Base-by-base conservation (phyloP, 64 coral and sea anemone genomes). In the Dendronephthya gigantea region DNA sequence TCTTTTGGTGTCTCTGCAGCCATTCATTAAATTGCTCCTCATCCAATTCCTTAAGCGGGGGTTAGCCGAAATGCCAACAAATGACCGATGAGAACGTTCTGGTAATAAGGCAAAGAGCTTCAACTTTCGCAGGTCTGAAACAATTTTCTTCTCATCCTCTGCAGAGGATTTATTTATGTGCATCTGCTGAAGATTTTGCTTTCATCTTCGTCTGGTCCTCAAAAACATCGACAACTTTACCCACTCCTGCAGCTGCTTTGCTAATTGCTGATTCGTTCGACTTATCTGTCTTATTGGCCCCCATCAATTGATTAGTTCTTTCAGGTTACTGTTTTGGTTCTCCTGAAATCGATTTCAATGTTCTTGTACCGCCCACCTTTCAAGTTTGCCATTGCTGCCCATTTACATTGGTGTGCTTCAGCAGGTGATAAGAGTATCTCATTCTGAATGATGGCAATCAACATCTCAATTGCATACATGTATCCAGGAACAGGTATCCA, bases 331-430 rank as follows among this genome's bases (percentile, higher is more conserved):
- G 32, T 92, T 92, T 31, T 49, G 0, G 65, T 88, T 92, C 19
- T 92, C 86, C 49, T 81, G 86, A 92, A 31, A 30, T 91, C 90
- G 48, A 83, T 87, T 16, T 91, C 90, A n/a, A 91, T 87, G 39
- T 87, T 91, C 30, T 74, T 91, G 33, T 29, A 25, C 69, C 19
- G 5, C 10, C 85, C 90, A 23, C 79, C 90, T 15, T 84, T 91
- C 85, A 39, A 91, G 38, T 91, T 91, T 1, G 37, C 90, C 7
- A 56, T 69, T 13, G 50, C 27, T 14, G 85, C 85, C 85, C 85
- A 90, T 9, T 51, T 91, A 68, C 72, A 48, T 13, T 83, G 81
- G 7, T 87, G 55, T 23, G 85, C 49, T 83, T 91, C 89, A 83
- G 81, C 25, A 36, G 66, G 48, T 32, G 85, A 84, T 23, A 91